Evolutionary conservation across 2,113 vertebrate genomes (phyloP), one percentile per base, ranked within the genome.

Genomic region (Clarias macrocephalus): DNA sequence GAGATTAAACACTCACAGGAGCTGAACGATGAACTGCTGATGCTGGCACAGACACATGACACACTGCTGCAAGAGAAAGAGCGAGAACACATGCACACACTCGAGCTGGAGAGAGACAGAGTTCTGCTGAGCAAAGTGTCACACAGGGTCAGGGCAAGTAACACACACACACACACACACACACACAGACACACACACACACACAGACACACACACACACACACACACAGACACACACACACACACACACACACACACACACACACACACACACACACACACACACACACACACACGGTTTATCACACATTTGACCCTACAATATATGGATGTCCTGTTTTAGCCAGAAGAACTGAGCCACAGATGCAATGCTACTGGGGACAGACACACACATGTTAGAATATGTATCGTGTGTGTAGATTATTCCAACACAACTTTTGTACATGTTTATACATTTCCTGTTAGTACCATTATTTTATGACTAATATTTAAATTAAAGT

Each of bases 11-110:
- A 94, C 90, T 95, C 93, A 0, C 93, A 96, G 56, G 93, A 96
- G 90, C 92, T 97, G 90, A 94, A 95, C 37, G 80, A 86, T 1
- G 95, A 97, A 90, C 92, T 97, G 84, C 93, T 97, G 59, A 92
- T 85, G 0, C 83, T 97, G 91, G 95, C 94, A 28, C 93, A 87
- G 42, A 86, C 92, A 30, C 93, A 93, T 90, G 93, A 91, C 48
- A 85, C 84, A 85, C 89, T 92, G 80, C 92, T 90, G 72, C 91
- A 83, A 1, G 91, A 90, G 25, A 66, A 82, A 85, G 87, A 89
- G 2, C 89, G 28, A 7, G 77, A 91, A 1, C 37, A 88, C 0
- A 81, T 85, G 5, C 1, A 68, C 5, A 92, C 92, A 0, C 60
- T 91, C 0, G 87, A 96, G 90, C 89, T 92, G 89, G 92, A 94